Base-by-base conservation (phyloP, 1,140 invertebrate genomes). In the Cyclargus thomasi region DNA sequence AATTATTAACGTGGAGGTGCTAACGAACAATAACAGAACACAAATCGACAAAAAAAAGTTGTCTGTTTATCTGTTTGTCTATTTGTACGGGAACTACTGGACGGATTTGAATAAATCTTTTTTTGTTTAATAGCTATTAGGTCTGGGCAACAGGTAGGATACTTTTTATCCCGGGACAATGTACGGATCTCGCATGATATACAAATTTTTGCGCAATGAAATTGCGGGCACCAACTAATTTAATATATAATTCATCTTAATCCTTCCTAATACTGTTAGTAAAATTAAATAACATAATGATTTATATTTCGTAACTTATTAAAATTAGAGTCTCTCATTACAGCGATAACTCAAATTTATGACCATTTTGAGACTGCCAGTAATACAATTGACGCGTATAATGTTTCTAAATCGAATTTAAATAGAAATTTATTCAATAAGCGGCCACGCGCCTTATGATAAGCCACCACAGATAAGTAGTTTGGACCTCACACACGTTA, bases 381-480 rank as follows among this genome's bases (percentile, higher is more conserved):
- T 74, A 62, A 66, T 70, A 75, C 70, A 75, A 81, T 77, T 77
- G 69, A 74, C 73, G 76, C 74, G 64, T 74, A 70, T 80, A 81
- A 83, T 80, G 74, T 76, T 70, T 70, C 69, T 70, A 74, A 78
- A 85, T 83, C 76, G 77, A 77, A 77, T 81, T 85, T 76, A 74
- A 79, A 81, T 77, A 79, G 78, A 78, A 59, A 59, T 59, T 75
- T 76, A 79, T 83, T 79, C 69, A 75, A 77, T 72, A 76, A 81
- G 71, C 57, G 70, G 85, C 70, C 86, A 85, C 85, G 82, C 77
- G 83, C 63, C 78, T 77, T 68, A 67, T 76, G 81, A 86, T 88
- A 85, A 83, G 73, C 69, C 74, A 70, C 67, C 75, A 76, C 80
- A 86, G 86, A 86, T 85, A 90, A 85, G 80, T 74, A 66, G 82